Conservation (phyloP, 2,113 vertebrate species). For the Capreolus pygargus region DNA sequence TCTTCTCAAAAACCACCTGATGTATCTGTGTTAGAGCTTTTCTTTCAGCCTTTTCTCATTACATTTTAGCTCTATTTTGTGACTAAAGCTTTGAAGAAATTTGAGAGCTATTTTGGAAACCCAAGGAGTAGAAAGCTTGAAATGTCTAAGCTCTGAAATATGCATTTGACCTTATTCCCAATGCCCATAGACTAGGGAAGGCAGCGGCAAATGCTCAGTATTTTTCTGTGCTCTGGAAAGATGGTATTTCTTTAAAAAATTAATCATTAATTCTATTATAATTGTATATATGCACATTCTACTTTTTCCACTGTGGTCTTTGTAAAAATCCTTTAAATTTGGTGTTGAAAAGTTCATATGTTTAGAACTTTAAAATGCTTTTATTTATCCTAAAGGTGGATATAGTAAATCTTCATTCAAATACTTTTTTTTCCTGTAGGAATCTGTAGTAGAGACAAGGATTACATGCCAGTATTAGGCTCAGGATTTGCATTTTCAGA, state of each 20-base stretch:
- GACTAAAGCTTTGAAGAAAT: conserved; percentile 80
- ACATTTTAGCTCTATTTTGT: conserved; percentile 71
- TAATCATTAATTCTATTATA: neutral
- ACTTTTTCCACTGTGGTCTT: neutral
- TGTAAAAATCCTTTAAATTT: conserved; percentile 19
- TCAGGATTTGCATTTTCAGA: neutral
- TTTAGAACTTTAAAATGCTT: conserved; percentile 13
- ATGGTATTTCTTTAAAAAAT: neutral
- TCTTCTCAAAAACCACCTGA: conserved; percentile 77
- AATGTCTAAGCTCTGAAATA: conserved; percentile 44
- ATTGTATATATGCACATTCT: neutral
- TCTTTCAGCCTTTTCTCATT: conserved; percentile 88
- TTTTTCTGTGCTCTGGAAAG: conserved; percentile 12
- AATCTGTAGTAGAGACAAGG: neutral
- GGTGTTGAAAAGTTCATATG: neutral
- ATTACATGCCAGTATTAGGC: neutral
- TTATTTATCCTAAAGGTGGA: neutral
- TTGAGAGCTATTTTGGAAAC: conserved; percentile 73
- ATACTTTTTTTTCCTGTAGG: neutral
- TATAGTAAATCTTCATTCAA: neutral
- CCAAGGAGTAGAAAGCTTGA: conserved; percentile 34
- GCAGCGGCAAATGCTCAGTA: neutral
- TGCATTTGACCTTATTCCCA: conserved; percentile 42
- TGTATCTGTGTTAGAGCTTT: conserved; percentile 82
- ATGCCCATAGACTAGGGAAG: neutral